phyloP scores from a whole-genome alignment of 2,797 vertebrate genomes.

The Apogon hyalosoma region DNA sequence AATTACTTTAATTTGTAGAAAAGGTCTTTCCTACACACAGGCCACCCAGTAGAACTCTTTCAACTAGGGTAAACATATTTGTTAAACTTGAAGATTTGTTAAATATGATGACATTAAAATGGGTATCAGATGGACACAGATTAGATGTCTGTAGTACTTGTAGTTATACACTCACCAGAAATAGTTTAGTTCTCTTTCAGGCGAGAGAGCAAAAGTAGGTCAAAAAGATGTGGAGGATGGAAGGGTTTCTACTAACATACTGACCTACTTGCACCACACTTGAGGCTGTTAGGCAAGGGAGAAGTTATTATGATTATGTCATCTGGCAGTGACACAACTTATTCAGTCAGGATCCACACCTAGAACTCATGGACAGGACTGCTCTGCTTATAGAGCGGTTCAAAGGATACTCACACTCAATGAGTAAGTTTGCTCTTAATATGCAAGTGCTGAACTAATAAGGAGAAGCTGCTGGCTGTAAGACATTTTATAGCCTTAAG shows the following conservation, averaged over 20 bases:
- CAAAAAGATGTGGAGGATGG: constrained; percentile 22
- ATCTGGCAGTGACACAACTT: not conserved
- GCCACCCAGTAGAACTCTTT: constrained; percentile 1
- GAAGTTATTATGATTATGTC: constrained; percentile 33
- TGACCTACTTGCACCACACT: constrained; percentile 62
- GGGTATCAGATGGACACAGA: constrained; percentile 31
- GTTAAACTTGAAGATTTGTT: not conserved
- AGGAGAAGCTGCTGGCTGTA: not conserved
- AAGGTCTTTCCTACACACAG: not conserved
- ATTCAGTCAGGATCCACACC: not conserved
- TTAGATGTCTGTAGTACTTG: constrained; percentile 34
- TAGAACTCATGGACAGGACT: not conserved
- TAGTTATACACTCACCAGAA: constrained; percentile 7
- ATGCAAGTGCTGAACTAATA: not conserved
- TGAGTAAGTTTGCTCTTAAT: not conserved
- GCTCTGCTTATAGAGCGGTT: not conserved
- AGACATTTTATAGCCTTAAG: not conserved
- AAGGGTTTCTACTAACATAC: constrained; percentile 55
- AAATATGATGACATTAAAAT: not conserved
- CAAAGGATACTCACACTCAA: not conserved
- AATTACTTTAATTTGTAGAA: not conserved
- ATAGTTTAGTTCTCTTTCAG: constrained; percentile 22
- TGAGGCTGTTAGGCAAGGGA: not conserved
- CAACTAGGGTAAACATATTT: not conserved
- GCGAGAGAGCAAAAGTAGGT: constrained; percentile 57